Conservation (phyloP, 92 coral and sea anemone genomes). For the Bergia puertoricense region DNA sequence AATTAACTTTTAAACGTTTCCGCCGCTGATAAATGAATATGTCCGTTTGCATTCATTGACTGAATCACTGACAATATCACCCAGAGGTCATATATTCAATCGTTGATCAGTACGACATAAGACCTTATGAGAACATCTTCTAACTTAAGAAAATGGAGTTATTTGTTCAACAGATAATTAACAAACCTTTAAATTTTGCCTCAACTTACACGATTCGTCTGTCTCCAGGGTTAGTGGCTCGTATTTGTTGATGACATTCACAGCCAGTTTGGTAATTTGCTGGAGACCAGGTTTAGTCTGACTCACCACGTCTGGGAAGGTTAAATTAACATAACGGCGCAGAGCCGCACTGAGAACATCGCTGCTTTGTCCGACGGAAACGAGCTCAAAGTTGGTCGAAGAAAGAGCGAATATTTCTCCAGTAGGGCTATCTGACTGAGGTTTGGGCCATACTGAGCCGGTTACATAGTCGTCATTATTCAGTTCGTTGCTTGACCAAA, state of each 20-base stretch:
- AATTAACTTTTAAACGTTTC: not conserved
- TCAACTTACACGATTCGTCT: slow-evolving; percentile 87
- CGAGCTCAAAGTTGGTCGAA: slow-evolving; percentile 61
- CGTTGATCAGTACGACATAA: not conserved
- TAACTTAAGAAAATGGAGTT: not conserved
- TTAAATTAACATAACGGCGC: slow-evolving; percentile 64
- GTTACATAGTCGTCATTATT: slow-evolving; percentile 71
- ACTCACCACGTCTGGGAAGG: slow-evolving; percentile 70
- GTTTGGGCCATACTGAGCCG: slow-evolving; percentile 91
- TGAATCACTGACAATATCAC: too few relatives aligned
- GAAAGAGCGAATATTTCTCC: slow-evolving; percentile 55
- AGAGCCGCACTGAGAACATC: slow-evolving; percentile 79
- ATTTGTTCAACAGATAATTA: not conserved
- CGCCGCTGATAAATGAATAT: not conserved
- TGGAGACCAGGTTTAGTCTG: slow-evolving; percentile 39
- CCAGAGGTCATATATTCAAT: not conserved
- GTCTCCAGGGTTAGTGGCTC: slow-evolving; percentile 70
- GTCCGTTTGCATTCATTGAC: too few relatives aligned
- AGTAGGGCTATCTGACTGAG: slow-evolving; percentile 63
- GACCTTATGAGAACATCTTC: not conserved
- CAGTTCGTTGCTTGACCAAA: slow-evolving; percentile 1
- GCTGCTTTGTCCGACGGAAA: slow-evolving; percentile 57
- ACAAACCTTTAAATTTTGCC: not conserved
- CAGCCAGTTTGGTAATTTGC: slow-evolving; percentile 56
- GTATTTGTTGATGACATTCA: slow-evolving; percentile 68